Percentiles rank a stretch among this genome's conserved stretches.
phyloP scores from a whole-genome alignment of 2,113 vertebrate species.

The Riparia riparia region DNA sequence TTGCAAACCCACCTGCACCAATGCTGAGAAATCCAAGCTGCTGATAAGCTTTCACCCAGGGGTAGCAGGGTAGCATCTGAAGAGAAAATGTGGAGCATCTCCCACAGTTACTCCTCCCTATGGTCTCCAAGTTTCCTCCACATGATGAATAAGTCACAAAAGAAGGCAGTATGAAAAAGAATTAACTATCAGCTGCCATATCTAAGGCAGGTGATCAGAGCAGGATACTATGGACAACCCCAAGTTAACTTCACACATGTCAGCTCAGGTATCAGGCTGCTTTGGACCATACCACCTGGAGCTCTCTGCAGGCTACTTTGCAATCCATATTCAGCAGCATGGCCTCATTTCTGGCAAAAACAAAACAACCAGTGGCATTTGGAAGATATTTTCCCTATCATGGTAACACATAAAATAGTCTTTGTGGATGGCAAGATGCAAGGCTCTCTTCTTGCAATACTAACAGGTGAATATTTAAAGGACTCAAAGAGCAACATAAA shows the following conservation, averaged over 20 bases:
- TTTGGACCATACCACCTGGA: accelerated
- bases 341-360: not conserved
- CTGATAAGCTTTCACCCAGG: not conserved
- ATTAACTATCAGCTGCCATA: not conserved
- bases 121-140: not conserved
- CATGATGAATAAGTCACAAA: not conserved
- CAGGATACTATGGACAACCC: not conserved
- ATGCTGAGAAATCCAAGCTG: not conserved
- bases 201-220: not conserved
- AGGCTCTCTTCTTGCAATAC: not conserved
- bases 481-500: not conserved
- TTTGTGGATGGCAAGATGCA: not conserved
- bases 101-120: not conserved
- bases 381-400: not conserved
- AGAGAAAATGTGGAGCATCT: not conserved
- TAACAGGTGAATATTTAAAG: not conserved
- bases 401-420: not conserved
- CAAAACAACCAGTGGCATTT: not conserved
- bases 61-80: not conserved
- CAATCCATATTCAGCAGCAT: not conserved
- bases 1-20: not conserved
- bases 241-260: not conserved
- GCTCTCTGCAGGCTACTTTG: not conserved
- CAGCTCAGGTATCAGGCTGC: not conserved
- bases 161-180: not conserved